phyloP scores from a whole-genome alignment of 2,797 vertebrate genomes.

The Clamator glandarius region DNA sequence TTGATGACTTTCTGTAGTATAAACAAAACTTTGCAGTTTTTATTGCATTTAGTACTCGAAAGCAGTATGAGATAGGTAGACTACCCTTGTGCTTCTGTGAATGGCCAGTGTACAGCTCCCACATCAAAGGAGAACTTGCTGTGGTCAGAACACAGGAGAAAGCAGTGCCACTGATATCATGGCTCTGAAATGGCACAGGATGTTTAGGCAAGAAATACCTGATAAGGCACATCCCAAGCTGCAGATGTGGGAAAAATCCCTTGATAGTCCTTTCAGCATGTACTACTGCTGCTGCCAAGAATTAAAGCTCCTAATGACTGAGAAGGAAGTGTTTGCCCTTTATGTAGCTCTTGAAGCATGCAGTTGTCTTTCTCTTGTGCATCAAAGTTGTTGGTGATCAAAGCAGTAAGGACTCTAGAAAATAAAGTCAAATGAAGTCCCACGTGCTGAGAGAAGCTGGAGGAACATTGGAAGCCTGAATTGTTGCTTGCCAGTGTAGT shows the following conservation, averaged over 20 bases:
- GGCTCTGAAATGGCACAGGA: not conserved
- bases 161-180: not conserved
- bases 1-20: not conserved
- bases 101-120: not conserved
- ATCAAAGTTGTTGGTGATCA: conserved; percentile 50
- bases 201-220: not conserved
- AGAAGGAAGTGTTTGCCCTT: conserved; percentile 45
- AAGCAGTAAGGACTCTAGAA: conserved; percentile 4
- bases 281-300: not conserved
- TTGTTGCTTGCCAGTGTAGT: not conserved
- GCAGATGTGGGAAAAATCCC: conserved; percentile 9
- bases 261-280: not conserved
- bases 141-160: not conserved
- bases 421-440: not conserved
- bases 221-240: not conserved
- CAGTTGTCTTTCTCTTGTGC: conserved; percentile 19
- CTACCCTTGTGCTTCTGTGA: not conserved
- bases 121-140: not conserved
- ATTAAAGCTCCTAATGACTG: not conserved
- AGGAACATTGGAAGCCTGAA: not conserved
- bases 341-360: conserved; percentile 5
- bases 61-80: not conserved
- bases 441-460: not conserved
- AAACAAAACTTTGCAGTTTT: not conserved
- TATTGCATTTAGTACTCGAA: not conserved